These are phyloP conservation scores for Shinisaurus crocodilurus DNA, from an alignment of 2,113 vertebrate genomes.

Conservation along the genomic window DNA sequence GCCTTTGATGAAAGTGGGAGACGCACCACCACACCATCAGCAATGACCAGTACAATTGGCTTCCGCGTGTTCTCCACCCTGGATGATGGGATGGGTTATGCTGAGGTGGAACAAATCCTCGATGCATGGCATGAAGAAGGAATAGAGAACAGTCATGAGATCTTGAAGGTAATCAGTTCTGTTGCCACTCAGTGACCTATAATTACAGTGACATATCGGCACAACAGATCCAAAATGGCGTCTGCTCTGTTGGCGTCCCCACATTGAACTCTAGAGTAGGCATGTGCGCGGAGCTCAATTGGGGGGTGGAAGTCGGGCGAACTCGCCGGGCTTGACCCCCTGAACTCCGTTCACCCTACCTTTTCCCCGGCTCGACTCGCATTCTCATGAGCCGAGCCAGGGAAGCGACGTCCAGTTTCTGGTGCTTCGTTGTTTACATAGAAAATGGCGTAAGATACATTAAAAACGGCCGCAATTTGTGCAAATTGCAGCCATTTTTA, in stretches of 20 bases:
- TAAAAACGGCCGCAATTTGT: too few species aligned
- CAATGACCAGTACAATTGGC: constrained; percentile 82
- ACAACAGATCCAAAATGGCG: not conserved
- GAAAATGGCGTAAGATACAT: too few species aligned
- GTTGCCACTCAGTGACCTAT: not conserved
- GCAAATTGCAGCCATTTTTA: too few species aligned
- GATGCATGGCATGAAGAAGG: constrained; percentile 94
- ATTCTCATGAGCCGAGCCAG: too few species aligned
- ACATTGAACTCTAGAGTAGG: not conserved
- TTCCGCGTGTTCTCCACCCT: constrained; percentile 90
- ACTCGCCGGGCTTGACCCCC: too few species aligned
- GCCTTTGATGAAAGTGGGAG: constrained; percentile 92
- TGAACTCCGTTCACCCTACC: too few species aligned
- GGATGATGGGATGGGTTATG: constrained; percentile 90
- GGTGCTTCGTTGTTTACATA: too few species aligned
- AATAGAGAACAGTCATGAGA: constrained; percentile 89
- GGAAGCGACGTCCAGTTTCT: too few species aligned
- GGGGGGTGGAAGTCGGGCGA: too few species aligned
- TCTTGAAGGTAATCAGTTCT: constrained; percentile 85
- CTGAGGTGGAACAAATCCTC: constrained; percentile 84
- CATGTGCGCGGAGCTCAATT: too few species aligned
- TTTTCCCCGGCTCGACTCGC: too few species aligned
- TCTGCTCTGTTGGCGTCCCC: not conserved
- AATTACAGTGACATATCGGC: not conserved
- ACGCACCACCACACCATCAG: constrained; percentile 79